A percentile compares a stretch with the other conserved stretches of the same genome.
These are phyloP conservation scores for Willisornis vidua DNA, from an alignment of 2,113 vertebrate genomes.

Conservation along the genomic window DNA sequence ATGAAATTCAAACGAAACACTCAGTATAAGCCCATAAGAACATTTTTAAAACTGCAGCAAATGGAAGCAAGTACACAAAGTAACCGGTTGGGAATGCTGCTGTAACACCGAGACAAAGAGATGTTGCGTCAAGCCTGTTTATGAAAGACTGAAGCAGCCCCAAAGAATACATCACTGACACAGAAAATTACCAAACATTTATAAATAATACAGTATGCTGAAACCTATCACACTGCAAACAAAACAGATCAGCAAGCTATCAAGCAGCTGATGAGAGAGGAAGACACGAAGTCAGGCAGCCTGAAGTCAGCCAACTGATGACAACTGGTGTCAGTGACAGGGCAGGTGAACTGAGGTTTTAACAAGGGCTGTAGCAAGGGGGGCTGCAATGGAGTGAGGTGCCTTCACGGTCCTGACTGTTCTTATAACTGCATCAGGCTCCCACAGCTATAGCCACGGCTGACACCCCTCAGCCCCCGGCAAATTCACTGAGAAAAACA, in stretches of 20 bases:
- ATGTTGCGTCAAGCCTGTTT: background rate
- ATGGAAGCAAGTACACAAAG: background rate
- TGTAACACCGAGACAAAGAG: background rate
- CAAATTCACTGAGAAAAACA: background rate
- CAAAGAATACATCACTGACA: constrained; percentile 43
- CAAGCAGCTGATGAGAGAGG: constrained; percentile 12
- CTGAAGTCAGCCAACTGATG: constrained; percentile 49
- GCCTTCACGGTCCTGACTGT: background rate
- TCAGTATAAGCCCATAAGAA: background rate
- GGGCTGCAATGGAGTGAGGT: background rate
- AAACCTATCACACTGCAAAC: constrained; percentile 57
- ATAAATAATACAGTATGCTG: constrained; percentile 61
- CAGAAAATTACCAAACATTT: constrained; percentile 59
- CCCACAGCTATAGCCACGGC: background rate
- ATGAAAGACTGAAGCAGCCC: constrained; percentile 22
- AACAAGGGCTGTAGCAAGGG: background rate
- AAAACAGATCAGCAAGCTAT: constrained; percentile 61
- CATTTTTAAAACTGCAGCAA: background rate
- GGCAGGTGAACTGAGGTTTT: background rate
- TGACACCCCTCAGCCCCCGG: background rate
- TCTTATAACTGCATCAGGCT: background rate
- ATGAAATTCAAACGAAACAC: constrained; percentile 30
- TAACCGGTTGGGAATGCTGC: background rate
- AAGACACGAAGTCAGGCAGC: constrained; percentile 20
- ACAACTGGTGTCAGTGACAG: background rate